phyloP scores from a whole-genome alignment of 2,113 vertebrate species.

The Myotis yumanensis region DNA sequence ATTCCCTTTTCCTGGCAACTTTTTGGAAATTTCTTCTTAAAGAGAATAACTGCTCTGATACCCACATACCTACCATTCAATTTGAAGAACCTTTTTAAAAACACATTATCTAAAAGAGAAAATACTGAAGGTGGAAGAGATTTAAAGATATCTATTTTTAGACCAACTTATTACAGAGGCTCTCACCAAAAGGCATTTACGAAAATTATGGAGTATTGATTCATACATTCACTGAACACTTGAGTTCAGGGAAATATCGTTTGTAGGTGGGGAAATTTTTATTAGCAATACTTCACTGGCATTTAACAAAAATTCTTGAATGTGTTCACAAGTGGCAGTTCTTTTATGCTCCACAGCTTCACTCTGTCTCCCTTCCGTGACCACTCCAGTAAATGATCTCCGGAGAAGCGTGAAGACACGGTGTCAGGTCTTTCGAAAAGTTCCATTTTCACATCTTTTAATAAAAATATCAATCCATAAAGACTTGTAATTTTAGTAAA shows the following conservation, averaged over 20 bases:
- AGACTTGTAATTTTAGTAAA: background rate
- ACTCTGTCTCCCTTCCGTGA: background rate
- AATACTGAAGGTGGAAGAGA: background rate
- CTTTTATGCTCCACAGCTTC: background rate
- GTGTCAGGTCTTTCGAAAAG: background rate
- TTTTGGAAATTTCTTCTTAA: background rate
- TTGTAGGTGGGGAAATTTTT: slow-evolving; percentile 46
- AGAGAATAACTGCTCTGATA: background rate
- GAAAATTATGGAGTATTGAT: background rate
- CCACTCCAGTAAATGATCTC: background rate
- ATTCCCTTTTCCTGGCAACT: background rate
- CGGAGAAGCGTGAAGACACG: background rate
- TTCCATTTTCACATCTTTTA: background rate
- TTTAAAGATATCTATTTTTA: slow-evolving; percentile 3
- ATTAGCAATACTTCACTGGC: background rate
- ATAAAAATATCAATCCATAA: background rate
- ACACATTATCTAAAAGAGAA: background rate
- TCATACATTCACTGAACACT: background rate
- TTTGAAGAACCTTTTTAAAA: background rate
- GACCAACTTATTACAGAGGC: background rate
- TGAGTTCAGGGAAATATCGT: background rate
- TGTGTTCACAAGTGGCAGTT: background rate
- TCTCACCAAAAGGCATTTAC: background rate
- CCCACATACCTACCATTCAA: background rate
- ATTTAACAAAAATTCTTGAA: background rate